These are phyloP conservation scores for Rousettus madagascariensis DNA, from an alignment of 2,797 vertebrate genomes.

Conservation along the genomic window DNA sequence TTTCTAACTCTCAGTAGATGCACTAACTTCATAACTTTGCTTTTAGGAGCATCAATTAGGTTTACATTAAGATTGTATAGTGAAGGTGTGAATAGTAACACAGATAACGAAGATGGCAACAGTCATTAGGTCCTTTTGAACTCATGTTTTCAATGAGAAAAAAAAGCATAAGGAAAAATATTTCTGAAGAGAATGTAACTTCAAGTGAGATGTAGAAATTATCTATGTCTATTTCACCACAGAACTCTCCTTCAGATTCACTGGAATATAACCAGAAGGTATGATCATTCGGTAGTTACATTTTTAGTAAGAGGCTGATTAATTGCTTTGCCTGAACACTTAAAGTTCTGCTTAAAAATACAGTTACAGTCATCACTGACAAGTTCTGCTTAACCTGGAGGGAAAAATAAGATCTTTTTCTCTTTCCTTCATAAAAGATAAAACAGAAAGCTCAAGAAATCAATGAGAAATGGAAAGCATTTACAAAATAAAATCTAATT, in stretches of 20 bases:
- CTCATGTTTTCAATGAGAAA: neutral
- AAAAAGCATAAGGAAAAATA: neutral
- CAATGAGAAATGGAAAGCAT: conserved; percentile 22
- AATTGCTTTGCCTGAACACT: neutral
- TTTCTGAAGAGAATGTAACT: neutral
- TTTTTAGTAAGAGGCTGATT: neutral
- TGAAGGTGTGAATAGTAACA: neutral
- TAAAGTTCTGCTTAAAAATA: conserved; percentile 27
- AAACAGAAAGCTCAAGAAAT: conserved; percentile 40
- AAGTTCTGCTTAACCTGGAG: conserved; percentile 23
- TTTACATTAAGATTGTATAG: neutral
- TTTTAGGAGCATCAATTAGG: neutral
- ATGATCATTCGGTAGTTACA: neutral
- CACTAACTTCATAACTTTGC: neutral
- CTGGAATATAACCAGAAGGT: neutral
- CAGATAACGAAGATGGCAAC: neutral
- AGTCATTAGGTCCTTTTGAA: neutral
- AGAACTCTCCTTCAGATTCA: neutral
- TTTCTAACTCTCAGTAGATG: neutral
- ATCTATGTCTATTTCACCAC: neutral
- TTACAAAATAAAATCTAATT: conserved; percentile 55
- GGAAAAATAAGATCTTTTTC: neutral
- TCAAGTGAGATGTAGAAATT: neutral
- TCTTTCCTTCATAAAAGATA: conserved; percentile 5
- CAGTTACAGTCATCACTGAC: neutral